Evolutionary conservation across 2,113 vertebrate genomes (phyloP).

Genomic region (Butorides virescens): DNA sequence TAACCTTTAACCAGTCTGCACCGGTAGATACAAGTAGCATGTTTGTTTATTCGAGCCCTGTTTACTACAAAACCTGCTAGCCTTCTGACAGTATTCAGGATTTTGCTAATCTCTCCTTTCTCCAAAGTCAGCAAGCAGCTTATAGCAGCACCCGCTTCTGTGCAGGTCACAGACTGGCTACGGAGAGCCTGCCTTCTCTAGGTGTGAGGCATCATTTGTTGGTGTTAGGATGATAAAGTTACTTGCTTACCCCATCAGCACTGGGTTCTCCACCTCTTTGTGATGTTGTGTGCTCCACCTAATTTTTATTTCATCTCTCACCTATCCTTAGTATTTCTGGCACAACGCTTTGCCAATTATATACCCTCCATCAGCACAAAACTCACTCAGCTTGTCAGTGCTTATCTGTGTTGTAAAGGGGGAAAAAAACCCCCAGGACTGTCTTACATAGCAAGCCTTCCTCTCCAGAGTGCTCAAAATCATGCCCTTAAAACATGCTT

Average conservation of each 20-base stretch:
- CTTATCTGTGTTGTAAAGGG: background rate
- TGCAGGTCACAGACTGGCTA: background rate
- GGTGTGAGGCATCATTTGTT: background rate
- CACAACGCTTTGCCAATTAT: background rate
- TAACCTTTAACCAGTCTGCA: background rate
- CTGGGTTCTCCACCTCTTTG: background rate
- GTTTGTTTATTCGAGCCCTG: background rate
- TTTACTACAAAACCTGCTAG: background rate
- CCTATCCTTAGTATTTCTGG: background rate
- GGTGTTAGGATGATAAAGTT: background rate
- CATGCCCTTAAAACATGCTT: background rate
- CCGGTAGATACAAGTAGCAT: background rate
- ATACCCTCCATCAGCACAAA: background rate
- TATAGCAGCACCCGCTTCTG: background rate
- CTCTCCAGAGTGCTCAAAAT: background rate
- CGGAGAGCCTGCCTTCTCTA: background rate
- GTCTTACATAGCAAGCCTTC: background rate
- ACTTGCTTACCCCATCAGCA: background rate
- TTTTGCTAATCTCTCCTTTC: background rate
- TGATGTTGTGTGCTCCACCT: background rate
- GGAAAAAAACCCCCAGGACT: background rate
- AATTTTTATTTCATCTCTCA: background rate
- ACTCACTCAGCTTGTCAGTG: background rate
- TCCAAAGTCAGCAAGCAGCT: background rate
- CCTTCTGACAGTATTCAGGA: background rate